Base-by-base conservation (phyloP, 2,888 invertebrate genomes). In the Polietes domitor region DNA sequence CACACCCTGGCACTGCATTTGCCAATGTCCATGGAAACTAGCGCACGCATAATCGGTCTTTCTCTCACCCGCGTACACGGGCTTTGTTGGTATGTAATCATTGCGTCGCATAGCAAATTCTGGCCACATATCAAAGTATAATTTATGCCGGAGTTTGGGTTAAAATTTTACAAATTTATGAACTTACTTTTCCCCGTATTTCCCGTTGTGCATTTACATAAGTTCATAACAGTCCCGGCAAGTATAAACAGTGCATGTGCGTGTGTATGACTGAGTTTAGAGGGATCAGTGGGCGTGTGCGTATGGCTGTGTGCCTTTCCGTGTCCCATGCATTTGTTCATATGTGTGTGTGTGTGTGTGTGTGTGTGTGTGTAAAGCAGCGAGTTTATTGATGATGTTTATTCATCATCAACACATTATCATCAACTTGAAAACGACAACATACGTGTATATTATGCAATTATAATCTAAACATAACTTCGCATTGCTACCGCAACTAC, bases 401-500 rank as follows among this genome's bases (percentile, higher is more conserved):
- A 79, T 78, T 84, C 83, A 84, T 84, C 83, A 84, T 81, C 76
- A 81, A 78, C 78, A 81, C 81, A 84, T 84, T 84, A 81, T 79
- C 81, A 74, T 84, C 84, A 78, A 81, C 81, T 81, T 79, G 19
- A 84, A 81, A 84, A 76, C 76, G 76, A 76, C 81, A 81, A 63
- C 78, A 81, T 81, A 81, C 78, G 81, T 81, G 84, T 81, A 81
- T 74, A 79, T 81, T 84, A 84, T 84, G 81, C 84, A 84, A 84
- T 84, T 84, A 81, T 81, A 81, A 81, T 76, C 76, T 84, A 79
- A 79, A 73, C 84, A 81, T 84, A 79, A 81, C 75, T 80, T 77
- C 71, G 77, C 74, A 77, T 77, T 76, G 21, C 24, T 24, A 26
- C 15, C 58, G 15, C 24, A 26, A 15, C 15, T 26, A 58, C 12